A percentile compares a stretch with the other conserved stretches of the same genome.
Conservation (phyloP, 2,888 invertebrate species). For the Drosophila ustulata region DNA sequence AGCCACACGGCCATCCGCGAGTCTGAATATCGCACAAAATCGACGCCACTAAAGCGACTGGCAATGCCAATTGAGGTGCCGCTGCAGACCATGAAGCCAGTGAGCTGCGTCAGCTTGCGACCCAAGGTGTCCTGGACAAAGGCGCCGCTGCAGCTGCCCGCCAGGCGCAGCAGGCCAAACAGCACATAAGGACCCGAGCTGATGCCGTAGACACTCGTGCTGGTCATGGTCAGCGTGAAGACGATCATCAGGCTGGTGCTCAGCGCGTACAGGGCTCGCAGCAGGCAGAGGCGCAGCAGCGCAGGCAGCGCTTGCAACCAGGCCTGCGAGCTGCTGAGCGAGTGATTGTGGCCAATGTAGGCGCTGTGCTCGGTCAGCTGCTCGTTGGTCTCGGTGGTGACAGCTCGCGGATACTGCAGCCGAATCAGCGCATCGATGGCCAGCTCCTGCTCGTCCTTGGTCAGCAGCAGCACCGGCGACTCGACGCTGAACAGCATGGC, state of each 20-base stretch:
- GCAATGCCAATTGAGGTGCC: conserved; percentile 66
- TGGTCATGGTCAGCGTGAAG: conserved; percentile 58
- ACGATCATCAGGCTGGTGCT: conserved; percentile 65
- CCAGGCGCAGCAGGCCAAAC: conserved; percentile 66
- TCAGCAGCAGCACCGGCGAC: conserved; percentile 75
- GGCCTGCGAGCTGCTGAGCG: conserved; percentile 39
- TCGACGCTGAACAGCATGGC: conserved; percentile 66
- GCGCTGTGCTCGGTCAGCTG: conserved; percentile 70
- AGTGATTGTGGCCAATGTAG: conserved; percentile 66
- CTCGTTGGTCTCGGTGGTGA: conserved; percentile 65
- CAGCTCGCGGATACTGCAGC: conserved; percentile 56
- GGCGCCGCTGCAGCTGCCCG: conserved; percentile 62
- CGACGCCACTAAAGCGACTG: conserved; percentile 59
- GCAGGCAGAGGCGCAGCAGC: conserved; percentile 70
- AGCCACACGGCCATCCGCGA: conserved; percentile 61
- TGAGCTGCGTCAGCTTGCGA: conserved; percentile 67
- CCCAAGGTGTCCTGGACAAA: conserved; percentile 73
- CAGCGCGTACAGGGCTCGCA: conserved; percentile 72
- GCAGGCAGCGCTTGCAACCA: conserved; percentile 68
- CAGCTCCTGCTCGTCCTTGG: conserved; percentile 50
- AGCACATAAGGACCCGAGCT: conserved; percentile 64
- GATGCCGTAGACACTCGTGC: conserved; percentile 63
- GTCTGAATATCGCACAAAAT: conserved; percentile 35
- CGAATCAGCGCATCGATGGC: conserved; percentile 73
- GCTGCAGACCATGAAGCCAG: conserved; percentile 66